Percentiles rank a stretch among this genome's conserved stretches.
phyloP scores from a whole-genome alignment of 2,888 invertebrate genomes.

The Sturmia bella region DNA sequence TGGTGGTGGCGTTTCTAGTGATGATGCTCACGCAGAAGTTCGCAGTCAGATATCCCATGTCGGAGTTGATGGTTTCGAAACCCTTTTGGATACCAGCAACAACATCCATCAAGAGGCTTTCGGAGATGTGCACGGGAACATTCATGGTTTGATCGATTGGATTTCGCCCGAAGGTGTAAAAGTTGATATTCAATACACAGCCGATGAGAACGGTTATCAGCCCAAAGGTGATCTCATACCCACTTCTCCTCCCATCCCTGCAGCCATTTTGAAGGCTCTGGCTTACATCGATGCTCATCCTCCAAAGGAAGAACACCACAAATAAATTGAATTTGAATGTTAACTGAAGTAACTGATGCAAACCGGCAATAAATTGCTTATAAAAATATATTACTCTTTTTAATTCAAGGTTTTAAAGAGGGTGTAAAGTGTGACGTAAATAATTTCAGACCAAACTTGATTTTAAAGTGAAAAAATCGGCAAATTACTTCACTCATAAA shows the following conservation, averaged over 20 bases:
- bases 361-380: conserved; percentile 45
- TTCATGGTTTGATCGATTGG: conserved; percentile 74
- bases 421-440: too few species aligned
- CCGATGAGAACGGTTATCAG: conserved; percentile 77
- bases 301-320: conserved; percentile 69
- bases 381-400: not conserved
- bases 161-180: conserved; percentile 77
- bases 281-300: conserved; percentile 82
- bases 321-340: not conserved
- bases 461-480: too few species aligned
- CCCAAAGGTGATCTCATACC: conserved; percentile 71
- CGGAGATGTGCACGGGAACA: conserved; percentile 77
- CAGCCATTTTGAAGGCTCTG: conserved; percentile 75
- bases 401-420: not conserved
- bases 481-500: too few species aligned
- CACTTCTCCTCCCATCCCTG: conserved; percentile 73
- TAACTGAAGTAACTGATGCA: not conserved
- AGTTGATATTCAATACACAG: conserved; percentile 75
- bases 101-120: conserved; percentile 71
- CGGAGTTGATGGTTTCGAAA: conserved; percentile 75
- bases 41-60: conserved; percentile 70
- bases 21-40: conserved; percentile 68
- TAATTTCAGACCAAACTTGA: too few species aligned
- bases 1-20: conserved; percentile 42
- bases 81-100: conserved; percentile 73